Evolutionary conservation across 2,113 vertebrate species (phyloP).

Genomic region (Electrona antarctica): DNA sequence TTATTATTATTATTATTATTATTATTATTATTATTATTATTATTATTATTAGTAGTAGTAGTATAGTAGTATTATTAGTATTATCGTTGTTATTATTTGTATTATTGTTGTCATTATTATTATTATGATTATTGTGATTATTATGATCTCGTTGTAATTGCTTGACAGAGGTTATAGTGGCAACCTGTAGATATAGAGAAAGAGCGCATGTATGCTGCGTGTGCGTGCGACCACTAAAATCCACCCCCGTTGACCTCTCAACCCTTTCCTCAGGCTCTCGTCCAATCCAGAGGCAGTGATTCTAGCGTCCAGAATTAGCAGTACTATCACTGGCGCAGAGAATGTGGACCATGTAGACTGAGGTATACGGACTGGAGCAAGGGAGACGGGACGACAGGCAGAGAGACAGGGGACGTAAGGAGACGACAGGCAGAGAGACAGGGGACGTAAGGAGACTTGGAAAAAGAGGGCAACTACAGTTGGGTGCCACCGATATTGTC

Average conservation of each 20-base stretch:
- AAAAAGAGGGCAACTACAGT: too few species aligned
- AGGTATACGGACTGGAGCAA: slow-evolving; percentile 17
- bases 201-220: background rate
- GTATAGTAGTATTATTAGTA: background rate
- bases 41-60: background rate
- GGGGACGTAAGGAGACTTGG: too few species aligned
- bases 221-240: background rate
- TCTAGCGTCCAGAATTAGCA: slow-evolving; percentile 66
- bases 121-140: background rate
- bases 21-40: background rate
- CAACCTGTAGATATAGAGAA: background rate
- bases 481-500: too few species aligned
- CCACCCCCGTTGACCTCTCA: slow-evolving; percentile 34
- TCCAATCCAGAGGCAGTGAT: slow-evolving; percentile 35
- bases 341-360: slow-evolving; percentile 49
- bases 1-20: background rate
- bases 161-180: background rate
- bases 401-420: too few species aligned
- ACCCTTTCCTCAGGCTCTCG: slow-evolving; percentile 37
- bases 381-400: background rate
- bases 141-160: background rate
- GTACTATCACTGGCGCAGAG: slow-evolving; percentile 67
- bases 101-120: background rate
- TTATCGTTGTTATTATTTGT: background rate
- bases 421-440: too few species aligned